These are phyloP conservation scores for Seriola dumerili DNA, from an alignment of 2,113 vertebrate genomes.

Conservation along the genomic window DNA sequence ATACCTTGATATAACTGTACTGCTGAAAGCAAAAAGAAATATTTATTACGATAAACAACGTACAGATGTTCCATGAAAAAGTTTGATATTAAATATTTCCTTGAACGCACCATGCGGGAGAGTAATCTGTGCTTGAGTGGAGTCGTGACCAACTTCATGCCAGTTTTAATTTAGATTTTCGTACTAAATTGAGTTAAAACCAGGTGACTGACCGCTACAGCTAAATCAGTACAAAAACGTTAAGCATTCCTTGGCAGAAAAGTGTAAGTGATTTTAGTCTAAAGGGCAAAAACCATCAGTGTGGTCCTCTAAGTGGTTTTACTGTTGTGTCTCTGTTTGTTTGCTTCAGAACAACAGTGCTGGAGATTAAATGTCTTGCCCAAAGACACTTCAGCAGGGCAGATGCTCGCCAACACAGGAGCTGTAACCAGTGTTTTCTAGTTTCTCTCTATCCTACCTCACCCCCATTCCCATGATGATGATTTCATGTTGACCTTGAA, in stretches of 20 bases:
- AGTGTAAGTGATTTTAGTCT: background rate
- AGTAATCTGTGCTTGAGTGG: no score
- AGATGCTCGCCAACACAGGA: conserved; percentile 32
- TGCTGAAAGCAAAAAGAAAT: background rate
- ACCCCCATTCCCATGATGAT: conserved; percentile 21
- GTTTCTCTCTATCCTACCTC: background rate
- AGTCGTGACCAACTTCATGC: background rate
- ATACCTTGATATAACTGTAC: background rate
- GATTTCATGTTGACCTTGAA: conserved; percentile 28
- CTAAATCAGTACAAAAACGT: background rate
- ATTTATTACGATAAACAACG: background rate
- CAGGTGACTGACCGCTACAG: background rate
- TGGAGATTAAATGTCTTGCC: background rate
- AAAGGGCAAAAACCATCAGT: conserved; percentile 10
- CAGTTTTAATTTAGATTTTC: background rate
- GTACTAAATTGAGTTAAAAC: background rate
- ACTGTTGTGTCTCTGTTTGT: background rate
- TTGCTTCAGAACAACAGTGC: background rate
- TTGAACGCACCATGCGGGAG: no score
- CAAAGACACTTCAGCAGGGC: conserved; percentile 14
- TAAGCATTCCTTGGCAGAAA: background rate
- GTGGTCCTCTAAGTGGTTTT: conserved; percentile 5
- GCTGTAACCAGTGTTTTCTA: conserved; percentile 29
- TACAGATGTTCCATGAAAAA: no score
- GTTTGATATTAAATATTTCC: no score